Evolutionary conservation across 1,140 invertebrate genomes (phyloP), one percentile per base, ranked within the genome.

Genomic region (Melitaea cinxia): DNA sequence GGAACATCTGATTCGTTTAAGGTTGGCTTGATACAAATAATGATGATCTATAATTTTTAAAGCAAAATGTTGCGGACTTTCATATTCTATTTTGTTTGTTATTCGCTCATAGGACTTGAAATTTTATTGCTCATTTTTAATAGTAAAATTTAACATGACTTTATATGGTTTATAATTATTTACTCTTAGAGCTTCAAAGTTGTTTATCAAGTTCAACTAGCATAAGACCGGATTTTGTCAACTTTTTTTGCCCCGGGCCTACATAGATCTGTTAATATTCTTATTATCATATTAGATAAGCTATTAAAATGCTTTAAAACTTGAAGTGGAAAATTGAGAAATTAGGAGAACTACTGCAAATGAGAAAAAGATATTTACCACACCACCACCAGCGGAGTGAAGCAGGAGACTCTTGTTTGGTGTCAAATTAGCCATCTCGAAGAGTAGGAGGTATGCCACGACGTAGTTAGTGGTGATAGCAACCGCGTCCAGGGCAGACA

Each of bases 381-480:
- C 95, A 49, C 96, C 96, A 65, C 97, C 97, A 42, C 96, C 96
- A 73, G 96, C 96, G 17, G 96, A 97, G 83, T 98, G 96, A 24
- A 97, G 92, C 50, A 98, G 92, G 14, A 98, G 91, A 67, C 94
- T 95, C 88, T 97, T 96, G 56, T 95, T 96, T 45, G 94, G 93
- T 1, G 93, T 92, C 15, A 98, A 89, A 75, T 94, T 94, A 35
- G 94, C 96, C 78, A 97, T 91, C 76, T 97, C 96, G 89, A 97
- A 97, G 6, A 98, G 93, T 62, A 98, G 91, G 64, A 97, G 95
- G 83, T 97, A 95, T 42, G 96, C 97, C 1, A 97, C 95, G 39
- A 96, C 93, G 80, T 96, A 97, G 87, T 97, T 97, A 92, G 97
- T 95, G 21, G 96, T 95, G 69, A 97, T 93, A 30, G 96, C 95